Percentiles rank a stretch among this genome's conserved stretches.
These are phyloP conservation scores for Hipposideros larvatus DNA, from an alignment of 2,797 vertebrate species.

Conservation along the genomic window DNA sequence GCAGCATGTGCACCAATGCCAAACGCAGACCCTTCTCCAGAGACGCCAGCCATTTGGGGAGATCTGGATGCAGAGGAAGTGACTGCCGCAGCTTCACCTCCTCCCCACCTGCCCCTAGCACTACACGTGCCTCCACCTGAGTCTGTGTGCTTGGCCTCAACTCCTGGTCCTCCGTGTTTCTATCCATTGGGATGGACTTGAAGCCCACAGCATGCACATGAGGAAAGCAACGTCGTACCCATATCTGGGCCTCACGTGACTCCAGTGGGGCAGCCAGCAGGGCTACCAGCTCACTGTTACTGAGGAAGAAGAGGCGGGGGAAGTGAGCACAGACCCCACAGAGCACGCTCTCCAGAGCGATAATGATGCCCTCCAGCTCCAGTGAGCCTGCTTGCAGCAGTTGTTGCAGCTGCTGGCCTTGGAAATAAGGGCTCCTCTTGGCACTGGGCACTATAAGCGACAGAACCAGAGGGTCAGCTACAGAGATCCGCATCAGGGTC, in stretches of 20 bases:
- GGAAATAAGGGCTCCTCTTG: constrained; percentile 75
- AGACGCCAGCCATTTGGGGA: constrained; percentile 89
- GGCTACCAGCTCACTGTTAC: constrained; percentile 89
- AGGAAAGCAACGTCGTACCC: constrained; percentile 90
- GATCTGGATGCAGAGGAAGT: constrained; percentile 84
- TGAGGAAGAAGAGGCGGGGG: constrained; percentile 93
- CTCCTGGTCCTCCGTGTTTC: neutral
- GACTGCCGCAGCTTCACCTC: constrained; percentile 86
- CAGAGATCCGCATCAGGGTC: constrained; percentile 87
- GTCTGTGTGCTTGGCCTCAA: neutral
- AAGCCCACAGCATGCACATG: constrained; percentile 87
- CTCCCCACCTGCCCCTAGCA: constrained; percentile 89
- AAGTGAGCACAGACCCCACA: constrained; percentile 87
- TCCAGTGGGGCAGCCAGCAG: constrained; percentile 87
- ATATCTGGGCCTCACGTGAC: constrained; percentile 84
- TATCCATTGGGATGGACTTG: neutral
- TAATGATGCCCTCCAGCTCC: constrained; percentile 90
- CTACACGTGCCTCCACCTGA: constrained; percentile 80
- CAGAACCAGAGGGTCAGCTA: constrained; percentile 87
- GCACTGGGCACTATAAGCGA: constrained; percentile 85
- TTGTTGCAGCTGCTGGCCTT: constrained; percentile 84
- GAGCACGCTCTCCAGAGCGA: constrained; percentile 85
- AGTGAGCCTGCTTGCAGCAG: constrained; percentile 86
- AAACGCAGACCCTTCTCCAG: constrained; percentile 89
- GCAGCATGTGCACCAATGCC: constrained; percentile 85